Conservation (phyloP, 2,113 vertebrate species). For the Oncorhynchus keta region DNA sequence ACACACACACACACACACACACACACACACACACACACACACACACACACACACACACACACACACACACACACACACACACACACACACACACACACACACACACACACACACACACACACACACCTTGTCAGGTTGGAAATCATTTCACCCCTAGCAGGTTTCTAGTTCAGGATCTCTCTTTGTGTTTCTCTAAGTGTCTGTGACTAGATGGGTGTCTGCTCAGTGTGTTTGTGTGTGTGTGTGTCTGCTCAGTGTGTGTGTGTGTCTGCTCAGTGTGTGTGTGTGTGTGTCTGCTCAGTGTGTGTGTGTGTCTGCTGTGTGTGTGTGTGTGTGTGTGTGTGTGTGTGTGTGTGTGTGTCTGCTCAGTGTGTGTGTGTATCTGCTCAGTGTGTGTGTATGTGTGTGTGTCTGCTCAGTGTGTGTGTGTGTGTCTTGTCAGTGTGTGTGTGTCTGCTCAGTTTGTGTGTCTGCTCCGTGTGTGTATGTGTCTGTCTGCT, state of each 20-base stretch:
- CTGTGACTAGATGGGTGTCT: conserved; percentile 55
- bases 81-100: conserved; percentile 21
- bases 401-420: background rate
- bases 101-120: conserved; percentile 7
- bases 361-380: background rate
- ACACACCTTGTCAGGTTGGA: conserved; percentile 54
- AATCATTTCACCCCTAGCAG: conserved; percentile 54
- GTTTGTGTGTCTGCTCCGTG: conserved; percentile 48
- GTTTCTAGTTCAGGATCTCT: conserved; percentile 48
- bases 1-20: conserved; percentile 19
- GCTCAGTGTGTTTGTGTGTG: background rate
- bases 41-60: conserved; percentile 13
- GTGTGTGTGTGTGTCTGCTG: background rate
- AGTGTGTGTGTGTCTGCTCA: conserved; percentile 1
- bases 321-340: background rate
- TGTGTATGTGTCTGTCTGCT: conserved; percentile 45
- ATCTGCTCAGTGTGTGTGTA: background rate
- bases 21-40: conserved; percentile 10
- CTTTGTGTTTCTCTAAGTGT: conserved; percentile 73
- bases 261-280: background rate
- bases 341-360: conserved; percentile 8
- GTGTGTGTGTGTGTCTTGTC: conserved; percentile 7
- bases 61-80: conserved; percentile 20
- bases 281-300: background rate
- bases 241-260: background rate